phyloP scores from a whole-genome alignment of 2,113 vertebrate species.

The Oncorhynchus gorbuscha region DNA sequence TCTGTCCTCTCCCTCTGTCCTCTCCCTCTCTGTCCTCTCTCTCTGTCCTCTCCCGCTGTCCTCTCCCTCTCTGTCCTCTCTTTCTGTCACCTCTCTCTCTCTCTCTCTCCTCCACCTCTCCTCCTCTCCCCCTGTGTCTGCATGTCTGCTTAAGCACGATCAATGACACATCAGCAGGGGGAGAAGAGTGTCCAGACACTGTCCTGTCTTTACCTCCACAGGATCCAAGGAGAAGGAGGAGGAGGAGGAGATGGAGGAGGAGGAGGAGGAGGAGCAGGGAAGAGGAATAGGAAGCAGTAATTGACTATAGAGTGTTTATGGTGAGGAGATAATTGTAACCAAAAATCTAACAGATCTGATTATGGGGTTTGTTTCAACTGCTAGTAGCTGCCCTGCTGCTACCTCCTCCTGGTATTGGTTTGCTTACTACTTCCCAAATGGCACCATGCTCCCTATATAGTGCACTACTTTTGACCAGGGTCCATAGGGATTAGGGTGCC shows the following conservation, averaged over 20 bases:
- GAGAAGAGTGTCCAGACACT: constrained; percentile 50
- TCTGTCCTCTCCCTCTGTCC: constrained; percentile 18
- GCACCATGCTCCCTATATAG: no score
- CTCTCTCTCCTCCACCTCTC: no score
- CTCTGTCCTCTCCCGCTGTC: no score
- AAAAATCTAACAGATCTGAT: background rate
- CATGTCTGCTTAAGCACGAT: constrained; percentile 76
- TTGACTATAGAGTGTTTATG: background rate
- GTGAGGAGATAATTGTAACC: background rate
- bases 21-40: no score
- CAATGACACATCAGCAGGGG: constrained; percentile 70
- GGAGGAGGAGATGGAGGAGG: no score
- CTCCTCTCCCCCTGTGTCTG: constrained; percentile 70
- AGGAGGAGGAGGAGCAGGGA: no score
- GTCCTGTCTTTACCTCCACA: constrained; percentile 59
- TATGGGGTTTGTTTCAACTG: background rate
- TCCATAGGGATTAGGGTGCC: no score
- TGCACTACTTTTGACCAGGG: no score
- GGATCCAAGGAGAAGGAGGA: constrained; percentile 15
- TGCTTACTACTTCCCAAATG: no score
- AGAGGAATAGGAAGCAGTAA: no score
- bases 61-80: no score
- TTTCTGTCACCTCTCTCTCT: background rate
- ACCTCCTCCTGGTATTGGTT: background rate
- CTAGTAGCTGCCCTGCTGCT: background rate